Conservation (phyloP, 2,113 vertebrate species). For the Oryzias melastigma region DNA sequence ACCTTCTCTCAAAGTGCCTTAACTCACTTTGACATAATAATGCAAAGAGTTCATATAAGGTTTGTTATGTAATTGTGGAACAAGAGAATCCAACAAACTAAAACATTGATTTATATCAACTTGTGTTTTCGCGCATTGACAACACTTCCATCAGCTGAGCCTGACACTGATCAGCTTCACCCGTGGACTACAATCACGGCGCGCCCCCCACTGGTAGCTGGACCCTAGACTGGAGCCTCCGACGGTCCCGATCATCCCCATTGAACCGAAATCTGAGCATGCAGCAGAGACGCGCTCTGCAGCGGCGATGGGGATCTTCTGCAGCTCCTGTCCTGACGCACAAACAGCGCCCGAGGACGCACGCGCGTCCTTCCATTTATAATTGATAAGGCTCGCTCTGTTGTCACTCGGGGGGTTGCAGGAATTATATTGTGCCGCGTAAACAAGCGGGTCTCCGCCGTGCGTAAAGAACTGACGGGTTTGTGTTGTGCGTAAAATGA, state of each 20-base stretch:
- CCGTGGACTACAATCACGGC: constrained; percentile 82
- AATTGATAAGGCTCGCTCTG: no score
- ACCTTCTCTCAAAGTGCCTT: neutral
- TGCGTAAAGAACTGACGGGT: neutral
- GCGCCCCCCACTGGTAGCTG: constrained; percentile 86
- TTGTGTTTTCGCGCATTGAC: neutral
- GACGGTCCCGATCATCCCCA: constrained; percentile 36
- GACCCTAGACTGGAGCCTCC: no score
- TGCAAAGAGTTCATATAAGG: no score
- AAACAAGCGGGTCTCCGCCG: neutral
- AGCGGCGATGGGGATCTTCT: no score
- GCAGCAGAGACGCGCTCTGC: neutral
- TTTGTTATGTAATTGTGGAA: no score
- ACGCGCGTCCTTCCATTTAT: no score
- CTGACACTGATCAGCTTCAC: constrained; percentile 84
- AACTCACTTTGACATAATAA: neutral
- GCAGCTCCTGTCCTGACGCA: no score
- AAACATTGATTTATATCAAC: neutral
- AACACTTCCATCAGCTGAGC: neutral
- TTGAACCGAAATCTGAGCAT: constrained; percentile 21
- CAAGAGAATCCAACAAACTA: no score
- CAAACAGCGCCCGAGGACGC: no score
- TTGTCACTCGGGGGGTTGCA: no score
- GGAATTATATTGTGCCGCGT: no score
- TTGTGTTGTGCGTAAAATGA: constrained; percentile 38